Percentiles rank a stretch among this genome's conserved stretches.
Evolutionary conservation across 2,888 invertebrate genomes (phyloP).

Genomic region (Xylota segnis): DNA sequence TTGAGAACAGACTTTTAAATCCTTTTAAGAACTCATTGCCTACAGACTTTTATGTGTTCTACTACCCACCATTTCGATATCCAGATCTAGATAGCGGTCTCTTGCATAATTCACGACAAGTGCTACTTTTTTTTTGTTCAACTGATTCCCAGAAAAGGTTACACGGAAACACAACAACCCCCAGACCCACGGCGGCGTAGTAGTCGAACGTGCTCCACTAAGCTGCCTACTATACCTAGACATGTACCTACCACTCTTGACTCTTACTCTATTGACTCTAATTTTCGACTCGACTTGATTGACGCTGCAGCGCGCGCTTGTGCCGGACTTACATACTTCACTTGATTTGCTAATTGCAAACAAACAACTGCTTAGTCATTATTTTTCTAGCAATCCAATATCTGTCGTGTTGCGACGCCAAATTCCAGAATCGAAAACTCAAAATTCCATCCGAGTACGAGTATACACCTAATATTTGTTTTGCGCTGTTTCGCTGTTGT

Average conservation of each 20-base stretch:
- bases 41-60: too few relatives aligned
- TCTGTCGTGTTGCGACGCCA: neutral
- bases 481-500: constrained; percentile 8
- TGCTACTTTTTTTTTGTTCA: neutral
- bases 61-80: too few relatives aligned
- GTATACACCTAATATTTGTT: constrained; percentile 18
- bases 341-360: constrained; percentile 38
- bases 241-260: constrained; percentile 21
- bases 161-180: constrained; percentile 30
- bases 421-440: constrained; percentile 10
- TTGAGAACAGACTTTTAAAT: too few relatives aligned
- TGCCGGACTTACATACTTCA: constrained; percentile 39
- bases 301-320: constrained; percentile 38
- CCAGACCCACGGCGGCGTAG: neutral
- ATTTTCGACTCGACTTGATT: constrained; percentile 32
- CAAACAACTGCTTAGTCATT: constrained; percentile 44
- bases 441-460: neutral
- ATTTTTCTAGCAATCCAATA: constrained; percentile 5
- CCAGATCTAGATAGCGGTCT: neutral
- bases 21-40: too few relatives aligned
- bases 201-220: constrained; percentile 29
- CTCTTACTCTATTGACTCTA: constrained; percentile 20
- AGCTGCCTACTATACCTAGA: neutral
- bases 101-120: constrained; percentile 2
- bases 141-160: constrained; percentile 32